phyloP scores from a whole-genome alignment of 2,113 vertebrate species.

The Trematocara zebra region DNA sequence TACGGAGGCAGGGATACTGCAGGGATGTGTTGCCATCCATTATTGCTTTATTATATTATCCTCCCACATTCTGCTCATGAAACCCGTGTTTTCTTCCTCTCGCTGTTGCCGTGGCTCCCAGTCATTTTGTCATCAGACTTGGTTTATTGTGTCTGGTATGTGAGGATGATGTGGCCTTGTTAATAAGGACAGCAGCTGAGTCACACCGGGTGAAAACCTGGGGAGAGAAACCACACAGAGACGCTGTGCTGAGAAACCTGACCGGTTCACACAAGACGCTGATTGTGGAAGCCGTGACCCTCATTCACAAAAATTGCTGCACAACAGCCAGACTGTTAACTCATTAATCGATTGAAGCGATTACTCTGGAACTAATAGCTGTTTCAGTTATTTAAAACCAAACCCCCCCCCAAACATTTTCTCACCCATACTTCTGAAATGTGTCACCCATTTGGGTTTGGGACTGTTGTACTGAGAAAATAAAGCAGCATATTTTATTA shows the following conservation, averaged over 20 bases:
- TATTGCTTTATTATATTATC: background rate
- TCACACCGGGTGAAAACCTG: constrained; percentile 22
- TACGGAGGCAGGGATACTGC: background rate
- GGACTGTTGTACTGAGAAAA: background rate
- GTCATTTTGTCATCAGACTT: constrained; percentile 28
- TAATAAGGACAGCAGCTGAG: constrained; percentile 37
- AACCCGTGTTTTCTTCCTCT: background rate
- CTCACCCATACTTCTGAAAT: background rate
- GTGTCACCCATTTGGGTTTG: background rate
- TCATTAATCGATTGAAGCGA: background rate
- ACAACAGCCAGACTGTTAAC: background rate
- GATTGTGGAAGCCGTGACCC: background rate
- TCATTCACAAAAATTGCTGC: background rate
- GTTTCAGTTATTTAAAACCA: rapidly evolving
- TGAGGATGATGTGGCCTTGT: constrained; percentile 41
- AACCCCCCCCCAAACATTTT: background rate
- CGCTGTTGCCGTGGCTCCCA: background rate
- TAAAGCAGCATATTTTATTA: background rate
- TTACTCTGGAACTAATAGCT: background rate
- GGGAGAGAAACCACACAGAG: background rate
- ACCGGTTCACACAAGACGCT: background rate
- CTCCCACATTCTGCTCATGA: background rate
- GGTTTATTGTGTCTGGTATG: constrained; percentile 36
- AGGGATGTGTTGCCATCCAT: background rate
- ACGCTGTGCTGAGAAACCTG: background rate